Evolutionary conservation across 2,113 vertebrate species (phyloP), one percentile per base, ranked within the genome.

Genomic region (Mastomys natalensis): DNA sequence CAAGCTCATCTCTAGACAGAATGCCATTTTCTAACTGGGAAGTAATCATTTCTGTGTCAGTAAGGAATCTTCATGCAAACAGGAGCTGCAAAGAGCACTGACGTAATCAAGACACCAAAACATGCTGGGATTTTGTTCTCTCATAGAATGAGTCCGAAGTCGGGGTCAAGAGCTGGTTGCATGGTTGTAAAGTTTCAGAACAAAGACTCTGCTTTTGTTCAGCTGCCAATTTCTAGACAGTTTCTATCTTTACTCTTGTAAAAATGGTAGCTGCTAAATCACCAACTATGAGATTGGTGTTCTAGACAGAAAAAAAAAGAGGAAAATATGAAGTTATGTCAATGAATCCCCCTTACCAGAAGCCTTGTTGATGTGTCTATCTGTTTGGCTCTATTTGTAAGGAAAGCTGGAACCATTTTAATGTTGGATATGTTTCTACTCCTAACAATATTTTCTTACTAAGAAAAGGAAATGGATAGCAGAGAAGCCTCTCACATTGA

Each of bases 101-200:
- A 5, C n/a, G 43, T 60, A 87, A 88, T 51, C 92, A 94, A 80
- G 64, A 60, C 77, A 51, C 43, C 78, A 53, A 92, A 80, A 87
- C 31, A 55, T 82, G 37, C 29, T 24, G 86, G 6, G 7, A 22
- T 95, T 85, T 55, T 96, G 9, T 84, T 64, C 60, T 87, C 37
- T 89, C 3, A 16, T 51, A 58, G 40, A 64, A 31, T 48, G 22
- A 74, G 55, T 70, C 62, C 68, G 45, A 93, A 26, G 26, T 85
- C 24, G 0, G 9, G 9, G 19, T 40, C 17, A 70, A 31, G 37
- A 90, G 62, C 51, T 89, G 31, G 4, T 92, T 89, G 91, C 64
- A 53, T 17, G 15, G 60, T 68, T 85, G 31, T 86, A 37, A 2
- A 48, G 1, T 85, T 26, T 89, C 89, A 66, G 17, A 37, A 3